Evolutionary conservation across 2,797 vertebrate species (phyloP).

Genomic region (Malacoraja senta): DNA sequence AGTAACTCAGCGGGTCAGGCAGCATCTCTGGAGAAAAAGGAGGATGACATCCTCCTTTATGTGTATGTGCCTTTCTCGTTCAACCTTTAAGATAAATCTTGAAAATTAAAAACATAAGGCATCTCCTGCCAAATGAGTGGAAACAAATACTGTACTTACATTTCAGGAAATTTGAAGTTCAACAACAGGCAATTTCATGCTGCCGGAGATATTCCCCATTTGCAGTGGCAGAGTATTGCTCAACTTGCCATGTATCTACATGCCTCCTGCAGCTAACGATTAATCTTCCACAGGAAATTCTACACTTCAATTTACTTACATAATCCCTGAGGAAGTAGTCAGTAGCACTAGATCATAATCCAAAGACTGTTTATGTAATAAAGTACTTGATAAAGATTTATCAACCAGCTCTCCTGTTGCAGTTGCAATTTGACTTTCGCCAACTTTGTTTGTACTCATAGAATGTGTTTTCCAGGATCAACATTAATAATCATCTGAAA

Average conservation of each 20-base stretch:
- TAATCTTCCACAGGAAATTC: background rate
- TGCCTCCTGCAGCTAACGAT: background rate
- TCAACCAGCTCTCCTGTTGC: background rate
- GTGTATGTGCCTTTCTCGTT: background rate
- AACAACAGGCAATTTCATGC: too few species aligned
- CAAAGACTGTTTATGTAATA: background rate
- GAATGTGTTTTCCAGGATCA: background rate
- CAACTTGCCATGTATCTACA: background rate
- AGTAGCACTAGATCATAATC: background rate
- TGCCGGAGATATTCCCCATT: background rate
- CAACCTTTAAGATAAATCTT: background rate
- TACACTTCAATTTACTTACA: background rate
- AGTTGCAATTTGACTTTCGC: background rate
- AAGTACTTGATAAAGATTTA: background rate
- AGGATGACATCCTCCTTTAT: too few species aligned
- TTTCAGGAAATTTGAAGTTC: background rate
- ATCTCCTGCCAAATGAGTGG: background rate
- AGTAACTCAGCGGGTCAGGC: too few species aligned
- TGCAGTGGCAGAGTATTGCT: background rate
- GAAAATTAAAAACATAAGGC: background rate
- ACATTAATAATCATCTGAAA: background rate
- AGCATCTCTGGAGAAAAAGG: too few species aligned
- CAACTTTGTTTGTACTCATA: background rate
- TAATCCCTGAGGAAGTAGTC: background rate
- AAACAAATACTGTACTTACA: background rate